phyloP scores from a whole-genome alignment of 1,140 invertebrate species.

The Melitaea cinxia region DNA sequence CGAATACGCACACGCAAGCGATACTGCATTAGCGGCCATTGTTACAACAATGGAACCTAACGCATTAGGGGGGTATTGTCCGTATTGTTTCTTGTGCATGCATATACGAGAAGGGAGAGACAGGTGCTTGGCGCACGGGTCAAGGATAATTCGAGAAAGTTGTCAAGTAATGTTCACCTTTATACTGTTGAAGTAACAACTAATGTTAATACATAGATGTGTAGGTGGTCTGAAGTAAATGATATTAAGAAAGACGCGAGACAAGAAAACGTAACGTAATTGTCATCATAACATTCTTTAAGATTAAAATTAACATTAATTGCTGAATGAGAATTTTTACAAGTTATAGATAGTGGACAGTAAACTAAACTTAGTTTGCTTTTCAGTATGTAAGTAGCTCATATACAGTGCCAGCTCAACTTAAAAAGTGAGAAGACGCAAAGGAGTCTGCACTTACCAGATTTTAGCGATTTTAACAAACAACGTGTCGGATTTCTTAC shows the following conservation, averaged over 20 bases:
- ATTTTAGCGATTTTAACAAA: slow-evolving; percentile 23
- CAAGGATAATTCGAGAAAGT: slow-evolving; percentile 15
- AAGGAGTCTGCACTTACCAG: slow-evolving; percentile 42
- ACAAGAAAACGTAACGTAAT: too few species aligned
- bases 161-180: neutral
- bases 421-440: slow-evolving; percentile 35
- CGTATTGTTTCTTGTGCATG: slow-evolving; percentile 12
- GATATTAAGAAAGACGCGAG: too few species aligned
- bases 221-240: too few species aligned
- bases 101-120: slow-evolving; percentile 6
- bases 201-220: too few species aligned
- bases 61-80: slow-evolving; percentile 21
- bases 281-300: too few species aligned
- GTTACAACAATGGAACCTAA: slow-evolving; percentile 33
- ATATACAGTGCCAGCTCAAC: slow-evolving; percentile 1
- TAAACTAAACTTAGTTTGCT: too few species aligned
- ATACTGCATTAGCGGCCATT: slow-evolving; percentile 41
- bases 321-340: too few species aligned
- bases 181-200: neutral
- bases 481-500: slow-evolving; percentile 56
- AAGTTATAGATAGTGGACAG: too few species aligned
- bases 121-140: slow-evolving; percentile 15
- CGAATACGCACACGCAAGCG: slow-evolving; percentile 28
- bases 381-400: too few species aligned
- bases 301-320: too few species aligned